Evolutionary conservation across 2,888 invertebrate species (phyloP), one percentile per base, ranked within the genome.

Genomic region (Quadroppia sp.): DNA sequence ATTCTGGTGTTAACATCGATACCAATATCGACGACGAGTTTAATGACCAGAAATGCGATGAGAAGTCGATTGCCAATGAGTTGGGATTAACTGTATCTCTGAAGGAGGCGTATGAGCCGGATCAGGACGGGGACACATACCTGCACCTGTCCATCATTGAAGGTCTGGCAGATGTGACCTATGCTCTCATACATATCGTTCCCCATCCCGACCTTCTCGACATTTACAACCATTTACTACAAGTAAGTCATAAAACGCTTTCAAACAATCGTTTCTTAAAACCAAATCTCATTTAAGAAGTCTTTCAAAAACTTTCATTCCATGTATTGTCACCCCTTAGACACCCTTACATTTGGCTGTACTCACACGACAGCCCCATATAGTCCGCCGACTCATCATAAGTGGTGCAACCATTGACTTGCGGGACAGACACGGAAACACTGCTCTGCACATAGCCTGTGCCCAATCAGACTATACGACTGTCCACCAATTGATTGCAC

Each of bases 301-400:
- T 72, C 45, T 25, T 23, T 71, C 59, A 15, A 50, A 59, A n/a
- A 36, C 28, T 70, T 45, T 70, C 69, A 50, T 45, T 75, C 72
- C 28, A n/a, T 77, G 64, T 74, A 74, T 70, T 76, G 73, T 76
- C 45, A 71, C 76, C 77, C 6, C 4, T 23, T 82, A 85, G 82
- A 89, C 93, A 1, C 89, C 94, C 0, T 83, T 95, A n/a, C 94
- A 95, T 83, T 84, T 94, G 76, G 92, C 94, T 0, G 91, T 91
- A 0, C 84, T 91, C 78, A 90, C 89, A 50, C 86, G 87, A 13
- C 90, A 93, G 81, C 86, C 89, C 48, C 85, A 87, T 61, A 87
- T 94, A 67, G 88, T 89, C 1, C 86, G 92, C 77, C 87, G 89
- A 84, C 85, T 95, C 75, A 86, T 94, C 36, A 85, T 89, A 36